Evolutionary conservation across 2,888 invertebrate genomes (phyloP), one percentile per base, ranked within the genome.

Genomic region (Pristionchus mayeri): DNA sequence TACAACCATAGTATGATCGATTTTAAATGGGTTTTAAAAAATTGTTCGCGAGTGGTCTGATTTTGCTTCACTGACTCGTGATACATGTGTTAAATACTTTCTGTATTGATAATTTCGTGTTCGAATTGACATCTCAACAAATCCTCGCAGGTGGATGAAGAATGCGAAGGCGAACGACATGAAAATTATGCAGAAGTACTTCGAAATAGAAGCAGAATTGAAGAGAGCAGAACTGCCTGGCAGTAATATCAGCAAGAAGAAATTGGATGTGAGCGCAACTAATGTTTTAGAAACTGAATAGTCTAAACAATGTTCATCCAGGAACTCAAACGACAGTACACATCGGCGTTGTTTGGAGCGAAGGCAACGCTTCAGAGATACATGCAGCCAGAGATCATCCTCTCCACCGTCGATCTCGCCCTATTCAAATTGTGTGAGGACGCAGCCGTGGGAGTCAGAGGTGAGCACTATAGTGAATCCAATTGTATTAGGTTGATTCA

Each of bases 371-470:
- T 75, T n/a, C 44, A 75, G 48, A 75, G 48, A 75, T 75, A 75
- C 44, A 75, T 75, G 75, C 27, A 75, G 13, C 75, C 75, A 16
- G 75, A 75, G 44, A 75, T 75, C 16, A 44, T 75, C 0, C 27
- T 75, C 3, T 40, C 75, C 21, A 75, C 75, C 16, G 75, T 75
- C 0, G 75, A 75, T 44, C 30, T 75, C 18, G 48, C 48, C 0
- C 75, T 75, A 3, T 75, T 34, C 34, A 44, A 37, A 34, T 27
- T 75, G 4, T 9, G 44, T 0, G 24, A 3, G 18, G 67, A 21
- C 11, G 67, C 67, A 6, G n/a, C 34, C 1, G 18, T 37, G 0
- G 67, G 67, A 9, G 67, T 67, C 21, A 67, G 67, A 67, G 67
- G 67, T 67, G 11, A 27, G 30, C n/a, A n/a, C n/a, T n/a, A n/a